These are phyloP conservation scores for Gallinago solitaria DNA, from an alignment of 2,797 vertebrate species.

Conservation along the genomic window DNA sequence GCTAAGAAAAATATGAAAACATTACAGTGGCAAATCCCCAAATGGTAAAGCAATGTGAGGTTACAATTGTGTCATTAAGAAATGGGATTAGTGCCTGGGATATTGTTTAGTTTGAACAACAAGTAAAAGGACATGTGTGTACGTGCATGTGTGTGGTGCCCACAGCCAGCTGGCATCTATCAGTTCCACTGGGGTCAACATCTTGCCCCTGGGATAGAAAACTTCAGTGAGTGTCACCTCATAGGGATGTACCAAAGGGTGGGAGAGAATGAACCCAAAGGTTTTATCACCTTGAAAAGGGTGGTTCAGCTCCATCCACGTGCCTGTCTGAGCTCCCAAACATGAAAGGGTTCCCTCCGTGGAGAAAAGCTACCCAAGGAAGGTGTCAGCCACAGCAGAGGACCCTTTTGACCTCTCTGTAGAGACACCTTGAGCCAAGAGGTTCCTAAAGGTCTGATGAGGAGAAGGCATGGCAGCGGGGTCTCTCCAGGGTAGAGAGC, in stretches of 20 bases:
- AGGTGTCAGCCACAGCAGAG: background rate
- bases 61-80: background rate
- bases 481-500: background rate
- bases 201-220: background rate
- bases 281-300: background rate
- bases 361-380: background rate
- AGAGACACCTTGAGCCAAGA: background rate
- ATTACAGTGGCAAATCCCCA: conserved; percentile 2
- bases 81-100: background rate
- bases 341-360: background rate
- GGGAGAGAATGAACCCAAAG: background rate
- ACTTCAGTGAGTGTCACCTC: background rate
- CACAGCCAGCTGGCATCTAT: background rate
- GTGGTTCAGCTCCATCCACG: background rate
- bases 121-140: background rate
- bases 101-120: background rate
- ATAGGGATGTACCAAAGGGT: background rate
- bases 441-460: background rate
- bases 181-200: background rate
- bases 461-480: fast-evolving
- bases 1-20: conserved; percentile 22
- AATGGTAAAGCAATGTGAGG: background rate
- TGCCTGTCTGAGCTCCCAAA: background rate
- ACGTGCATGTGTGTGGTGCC: background rate
- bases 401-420: background rate